Evolutionary conservation across 2,797 vertebrate genomes (phyloP), one percentile per base, ranked within the genome.

Genomic region (Macroramphosus scolopax): DNA sequence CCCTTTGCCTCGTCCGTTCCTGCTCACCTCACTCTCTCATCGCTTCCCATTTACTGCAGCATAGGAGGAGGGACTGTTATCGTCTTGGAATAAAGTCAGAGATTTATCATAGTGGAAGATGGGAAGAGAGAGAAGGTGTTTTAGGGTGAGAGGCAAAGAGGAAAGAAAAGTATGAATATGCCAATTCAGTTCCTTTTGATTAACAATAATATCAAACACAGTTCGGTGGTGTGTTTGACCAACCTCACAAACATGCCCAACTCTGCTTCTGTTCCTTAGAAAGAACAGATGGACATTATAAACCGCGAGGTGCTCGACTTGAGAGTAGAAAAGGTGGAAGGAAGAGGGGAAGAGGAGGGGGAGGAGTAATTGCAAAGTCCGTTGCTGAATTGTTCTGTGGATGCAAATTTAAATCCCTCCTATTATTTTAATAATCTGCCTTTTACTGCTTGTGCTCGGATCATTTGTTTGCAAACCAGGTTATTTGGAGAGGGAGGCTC

Each of bases 401-500:
- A 92, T 90, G 89, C 92, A 94, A 94, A 92, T 89, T 87, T 89
- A 91, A 92, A 90, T 93, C 92, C 89, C 86, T 91, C 85, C 89
- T 94, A 93, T 94, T 94, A 93, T 93, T 95, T 94, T 92, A 94
- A 95, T 95, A 90, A 92, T 92, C 88, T 90, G 83, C 90, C 87
- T 88, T 73, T 93, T 90, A 92, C 89, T 91, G 92, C 92, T 88
- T 87, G 85, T 90, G 86, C 91, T 94, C 90, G 94, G 94, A 94
- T 95, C 94, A 94, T 96, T 96, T 95, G 91, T 93, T 95, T 93
- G 93, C 93, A 93, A 94, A 94, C 93, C 89, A 93, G 94, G 93
- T 95, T 94, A 92, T 96, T 95, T 93, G 90, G 91, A 89, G 85
- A 90, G 89, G 90, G 92, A 92, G 94, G 90, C 94, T 95, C 93